Evolutionary conservation across 1,140 invertebrate genomes (phyloP), one percentile per base, ranked within the genome.

Genomic region (Heliconius eleuchia): DNA sequence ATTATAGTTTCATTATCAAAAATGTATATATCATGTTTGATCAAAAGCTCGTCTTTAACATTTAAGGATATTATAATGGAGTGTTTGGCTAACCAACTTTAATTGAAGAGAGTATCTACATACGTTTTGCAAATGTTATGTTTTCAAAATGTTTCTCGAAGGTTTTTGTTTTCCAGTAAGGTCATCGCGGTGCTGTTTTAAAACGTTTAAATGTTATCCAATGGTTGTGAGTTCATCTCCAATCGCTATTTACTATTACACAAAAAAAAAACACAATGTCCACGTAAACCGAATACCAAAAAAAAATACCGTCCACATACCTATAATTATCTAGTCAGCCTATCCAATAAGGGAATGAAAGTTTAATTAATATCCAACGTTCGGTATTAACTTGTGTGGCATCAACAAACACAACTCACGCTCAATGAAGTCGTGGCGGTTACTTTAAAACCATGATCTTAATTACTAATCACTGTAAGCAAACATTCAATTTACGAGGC

Each of bases 401-500:
- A 84, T 86, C 84, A 88, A 86, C 83, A 87, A 87, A 87, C 87
- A 85, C 86, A 86, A 85, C 80, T 77, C 86, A 89, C 84, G 85
- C 88, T 88, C 87, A 87, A 89, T 86, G 80, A 79, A 86, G 85
- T 88, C 87, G 85, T 89, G 89, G 79, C 78, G 74, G 82, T 86
- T 82, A 80, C 74, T 86, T 87, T 84, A 94, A 94, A 92, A 92
- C 89, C 85, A 82, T 86, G 81, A 89, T 89, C 84, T 92, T 93
- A 93, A 94, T 94, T 92, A 90, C 92, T 92, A 92, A 93, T 93
- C 92, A 91, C 91, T 93, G 90, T 91, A 92, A 94, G 92, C 92
- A 93, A 94, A 94, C 92, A 94, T 94, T 94, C 92, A 94, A 94
- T 94, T 93, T 94, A 92, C 88, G 88, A 92, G 91, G 91, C 92